phyloP scores from a whole-genome alignment of 2,888 invertebrate genomes.

The Callyntrura sp. region DNA sequence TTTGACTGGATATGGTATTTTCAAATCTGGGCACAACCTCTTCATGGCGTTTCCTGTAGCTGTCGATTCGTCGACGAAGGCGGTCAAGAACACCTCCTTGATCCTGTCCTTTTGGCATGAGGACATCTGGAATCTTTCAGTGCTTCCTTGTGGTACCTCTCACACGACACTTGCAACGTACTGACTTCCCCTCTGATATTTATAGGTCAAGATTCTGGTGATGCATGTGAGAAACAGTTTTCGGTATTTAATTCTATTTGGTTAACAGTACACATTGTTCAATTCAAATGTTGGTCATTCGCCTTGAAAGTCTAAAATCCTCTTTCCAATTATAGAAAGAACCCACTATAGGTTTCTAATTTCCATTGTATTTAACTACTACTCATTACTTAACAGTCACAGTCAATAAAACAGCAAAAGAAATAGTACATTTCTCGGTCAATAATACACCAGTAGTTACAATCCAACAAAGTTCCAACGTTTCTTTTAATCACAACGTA shows the following conservation, averaged over 20 bases:
- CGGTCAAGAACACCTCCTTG: slow-evolving; percentile 92
- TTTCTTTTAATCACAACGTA: no score
- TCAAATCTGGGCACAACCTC: slow-evolving; percentile 95
- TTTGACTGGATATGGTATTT: slow-evolving; percentile 93
- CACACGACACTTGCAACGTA: slow-evolving; percentile 68
- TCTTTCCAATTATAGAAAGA: no score
- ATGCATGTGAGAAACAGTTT: slow-evolving; percentile 2
- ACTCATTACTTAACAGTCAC: no score
- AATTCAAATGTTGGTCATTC: no score
- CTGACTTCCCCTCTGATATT: neutral
- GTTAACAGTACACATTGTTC: slow-evolving; percentile 14
- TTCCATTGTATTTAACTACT: no score
- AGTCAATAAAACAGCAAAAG: no score
- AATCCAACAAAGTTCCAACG: no score
- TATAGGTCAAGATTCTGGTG: slow-evolving; percentile 31
- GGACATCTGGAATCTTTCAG: slow-evolving; percentile 85
- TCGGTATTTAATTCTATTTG: neutral
- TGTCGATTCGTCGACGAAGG: slow-evolving; percentile 93
- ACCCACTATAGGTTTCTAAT: no score
- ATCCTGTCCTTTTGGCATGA: slow-evolving; percentile 86
- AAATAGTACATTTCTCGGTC: no score
- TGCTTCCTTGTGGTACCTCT: slow-evolving; percentile 70
- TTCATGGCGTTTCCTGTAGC: slow-evolving; percentile 93
- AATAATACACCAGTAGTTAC: no score
- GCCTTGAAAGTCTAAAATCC: no score